Evolutionary conservation across 2,113 vertebrate genomes (phyloP), one percentile per base, ranked within the genome.

Genomic region (Siniperca knerii): DNA sequence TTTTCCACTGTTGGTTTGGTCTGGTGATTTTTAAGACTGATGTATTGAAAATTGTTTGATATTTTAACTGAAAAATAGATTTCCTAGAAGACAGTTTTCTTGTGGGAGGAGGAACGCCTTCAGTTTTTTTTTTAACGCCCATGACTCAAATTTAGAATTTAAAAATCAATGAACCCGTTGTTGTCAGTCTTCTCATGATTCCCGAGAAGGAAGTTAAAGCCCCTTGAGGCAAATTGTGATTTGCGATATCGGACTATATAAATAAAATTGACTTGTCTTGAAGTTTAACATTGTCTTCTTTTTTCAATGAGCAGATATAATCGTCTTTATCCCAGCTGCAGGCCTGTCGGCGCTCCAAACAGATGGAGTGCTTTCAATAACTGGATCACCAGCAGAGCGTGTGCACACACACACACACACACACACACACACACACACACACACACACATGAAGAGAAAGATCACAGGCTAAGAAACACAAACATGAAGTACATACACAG

Each of bases 351-450:
- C 25, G 1, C 67, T 13, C 5, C 0, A 18, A 77, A 73, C 83
- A 88, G 89, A 88, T 86, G 83, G 77, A 83, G 57, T 2, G 18
- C 42, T 75, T 84, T 87, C 77, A 90, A 83, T 66, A 85, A 75
- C 81, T 79, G 75, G 82, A 89, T 86, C 75, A 87, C 75, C 69
- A 55, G 81, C 57, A 54, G 52, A 68, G n/a, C 37, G 0, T 2
- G 29, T 33, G 29, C 44, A 37, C 40, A 74, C 75, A 60, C 57
- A 72, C 58, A 46, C 50, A 58, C 66, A 52, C 54, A 33, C 61
- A 29, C 33, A 61, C 60, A 23, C 72, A 52, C 21, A 52, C 20
- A 48, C 55, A 58, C 2, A n/a, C 23, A 64, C 61, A 37, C 61
- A 64, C 61, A 37, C 33, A 1, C 33, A 37, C 33, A 1, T 18